Evolutionary conservation across 1,140 invertebrate genomes (phyloP).

Genomic region (Sminthurinus signatus): DNA sequence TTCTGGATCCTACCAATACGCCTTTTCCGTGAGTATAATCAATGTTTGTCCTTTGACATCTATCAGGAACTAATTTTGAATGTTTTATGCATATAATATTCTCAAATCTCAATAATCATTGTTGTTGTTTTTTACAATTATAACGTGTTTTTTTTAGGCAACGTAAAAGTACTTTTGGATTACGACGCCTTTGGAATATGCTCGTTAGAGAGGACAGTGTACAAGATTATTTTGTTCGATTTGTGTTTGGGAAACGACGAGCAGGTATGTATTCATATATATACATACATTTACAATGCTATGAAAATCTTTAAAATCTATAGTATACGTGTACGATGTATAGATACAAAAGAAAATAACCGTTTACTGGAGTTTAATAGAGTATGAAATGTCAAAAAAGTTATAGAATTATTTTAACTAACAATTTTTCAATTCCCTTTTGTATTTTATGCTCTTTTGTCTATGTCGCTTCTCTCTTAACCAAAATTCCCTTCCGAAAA

Average conservation of each 20-base stretch:
- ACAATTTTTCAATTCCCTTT: background rate
- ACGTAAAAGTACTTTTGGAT: slow-evolving; percentile 33
- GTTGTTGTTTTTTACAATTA: slow-evolving; percentile 9
- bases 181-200: slow-evolving; percentile 81
- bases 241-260: slow-evolving; percentile 70
- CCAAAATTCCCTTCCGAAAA: no score
- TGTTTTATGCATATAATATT: background rate
- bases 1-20: slow-evolving; percentile 89
- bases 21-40: slow-evolving; percentile 72
- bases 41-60: no score
- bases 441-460: no score
- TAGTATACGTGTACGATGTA: no score
- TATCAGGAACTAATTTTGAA: background rate
- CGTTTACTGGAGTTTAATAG: no score
- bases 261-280: slow-evolving; percentile 36
- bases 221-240: slow-evolving; percentile 91
- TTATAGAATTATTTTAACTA: no score
- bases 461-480: no score
- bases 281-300: no score
- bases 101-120: background rate
- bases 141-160: slow-evolving; percentile 19
- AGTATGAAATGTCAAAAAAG: no score
- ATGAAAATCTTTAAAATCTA: no score
- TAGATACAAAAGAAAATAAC: no score
- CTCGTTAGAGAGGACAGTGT: slow-evolving; percentile 86